Evolutionary conservation across 2,888 invertebrate species (phyloP).

Genomic region (Cosmopolites sordidus): DNA sequence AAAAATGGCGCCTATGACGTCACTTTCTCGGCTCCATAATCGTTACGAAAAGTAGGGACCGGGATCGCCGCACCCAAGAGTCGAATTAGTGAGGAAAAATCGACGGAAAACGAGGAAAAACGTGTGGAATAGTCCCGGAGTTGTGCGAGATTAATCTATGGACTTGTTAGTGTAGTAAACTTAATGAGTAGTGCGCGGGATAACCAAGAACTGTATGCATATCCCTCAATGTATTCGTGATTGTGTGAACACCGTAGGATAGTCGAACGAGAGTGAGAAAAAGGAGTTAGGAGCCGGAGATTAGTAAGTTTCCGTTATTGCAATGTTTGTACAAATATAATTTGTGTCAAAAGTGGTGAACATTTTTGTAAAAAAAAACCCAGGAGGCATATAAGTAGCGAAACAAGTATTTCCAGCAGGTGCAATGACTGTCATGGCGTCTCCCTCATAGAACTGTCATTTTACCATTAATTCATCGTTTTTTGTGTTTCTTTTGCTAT

Average conservation of each 20-base stretch:
- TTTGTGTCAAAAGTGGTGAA: too few species aligned
- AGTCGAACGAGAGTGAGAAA: conserved; percentile 34
- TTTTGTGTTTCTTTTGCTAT: conserved; percentile 8
- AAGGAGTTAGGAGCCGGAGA: conserved; percentile 22
- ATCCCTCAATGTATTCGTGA: conserved; percentile 47
- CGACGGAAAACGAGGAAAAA: conserved; percentile 26
- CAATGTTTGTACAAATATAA: too few species aligned
- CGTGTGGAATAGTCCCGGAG: conserved; percentile 38
- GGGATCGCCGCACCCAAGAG: conserved; percentile 42
- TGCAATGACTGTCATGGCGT: conserved; percentile 45
- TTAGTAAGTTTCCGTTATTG: conserved; percentile 18
- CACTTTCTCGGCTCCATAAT: conserved; percentile 41
- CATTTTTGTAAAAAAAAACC: neutral
- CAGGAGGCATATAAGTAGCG: conserved; percentile 16
- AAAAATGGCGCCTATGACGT: conserved; percentile 43
- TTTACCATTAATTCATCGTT: conserved; percentile 34
- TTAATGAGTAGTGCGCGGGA: conserved; percentile 44
- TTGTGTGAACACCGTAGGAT: conserved; percentile 44
- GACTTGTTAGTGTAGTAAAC: conserved; percentile 36
- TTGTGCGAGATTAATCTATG: conserved; percentile 37
- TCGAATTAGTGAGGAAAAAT: conserved; percentile 33
- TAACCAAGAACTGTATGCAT: conserved; percentile 46
- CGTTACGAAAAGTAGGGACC: conserved; percentile 39
- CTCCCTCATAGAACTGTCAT: conserved; percentile 36
- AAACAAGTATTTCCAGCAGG: conserved; percentile 36